Conservation (phyloP, 2,888 invertebrate species). For the Microplitis manilae region DNA sequence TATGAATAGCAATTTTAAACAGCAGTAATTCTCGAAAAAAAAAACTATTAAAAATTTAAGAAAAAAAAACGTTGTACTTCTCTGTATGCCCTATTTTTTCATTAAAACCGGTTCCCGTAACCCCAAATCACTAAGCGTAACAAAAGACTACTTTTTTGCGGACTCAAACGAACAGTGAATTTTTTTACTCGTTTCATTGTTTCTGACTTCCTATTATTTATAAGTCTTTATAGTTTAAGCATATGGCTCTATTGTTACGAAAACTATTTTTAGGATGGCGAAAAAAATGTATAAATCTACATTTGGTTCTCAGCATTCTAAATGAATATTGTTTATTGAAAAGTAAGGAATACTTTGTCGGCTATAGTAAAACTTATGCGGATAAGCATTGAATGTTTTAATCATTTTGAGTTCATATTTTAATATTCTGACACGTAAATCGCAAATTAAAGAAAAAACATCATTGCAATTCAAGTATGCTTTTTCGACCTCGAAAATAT, state of each 20-base stretch:
- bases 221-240: conserved; percentile 1
- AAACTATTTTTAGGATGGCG: background rate
- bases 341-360: too few species aligned
- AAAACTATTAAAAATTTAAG: background rate
- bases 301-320: background rate
- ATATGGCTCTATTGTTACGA: background rate
- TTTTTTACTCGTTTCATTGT: background rate
- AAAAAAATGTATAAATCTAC: background rate
- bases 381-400: too few species aligned
- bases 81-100: background rate
- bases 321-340: background rate
- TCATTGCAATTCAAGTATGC: too few species aligned
- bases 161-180: background rate
- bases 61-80: background rate
- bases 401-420: too few species aligned
- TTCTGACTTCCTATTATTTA: background rate
- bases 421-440: too few species aligned
- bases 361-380: too few species aligned
- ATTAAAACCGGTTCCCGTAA: background rate
- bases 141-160: background rate
- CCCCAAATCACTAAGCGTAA: background rate
- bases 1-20: background rate
- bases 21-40: background rate
- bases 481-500: too few species aligned
- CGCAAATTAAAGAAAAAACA: too few species aligned